Evolutionary conservation across 2,888 invertebrate species (phyloP).

Genomic region (Arge pagana): DNA sequence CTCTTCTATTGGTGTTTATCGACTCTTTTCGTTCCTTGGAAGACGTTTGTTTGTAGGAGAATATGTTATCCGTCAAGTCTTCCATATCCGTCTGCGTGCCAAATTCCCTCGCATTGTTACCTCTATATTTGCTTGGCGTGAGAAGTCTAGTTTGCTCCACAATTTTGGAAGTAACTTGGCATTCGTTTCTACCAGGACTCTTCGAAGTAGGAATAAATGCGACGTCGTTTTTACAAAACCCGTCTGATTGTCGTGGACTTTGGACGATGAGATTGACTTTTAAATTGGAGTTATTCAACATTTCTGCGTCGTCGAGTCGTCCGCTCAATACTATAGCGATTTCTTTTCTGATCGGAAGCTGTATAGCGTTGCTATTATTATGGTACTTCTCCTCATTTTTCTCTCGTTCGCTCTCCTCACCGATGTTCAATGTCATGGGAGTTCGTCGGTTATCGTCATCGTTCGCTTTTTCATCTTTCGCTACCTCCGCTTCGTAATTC

Average conservation of each 20-base stretch:
- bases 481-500: background rate
- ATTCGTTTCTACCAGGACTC: background rate
- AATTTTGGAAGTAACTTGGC: constrained; percentile 26
- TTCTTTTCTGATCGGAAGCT: constrained; percentile 50
- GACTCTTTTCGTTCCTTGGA: constrained; percentile 75
- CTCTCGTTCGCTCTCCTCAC: background rate
- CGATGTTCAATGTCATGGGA: constrained; percentile 7
- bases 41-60: constrained; percentile 60
- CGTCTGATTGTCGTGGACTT: constrained; percentile 35
- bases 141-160: constrained; percentile 61
- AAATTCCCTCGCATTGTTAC: constrained; percentile 64
- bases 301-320: constrained; percentile 47
- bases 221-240: background rate
- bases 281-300: constrained; percentile 42
- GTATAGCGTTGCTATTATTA: constrained; percentile 28
- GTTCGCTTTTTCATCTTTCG: constrained; percentile 4
- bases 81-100: constrained; percentile 73
- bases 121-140: constrained; percentile 65
- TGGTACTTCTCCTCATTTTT: background rate
- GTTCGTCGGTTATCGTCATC: background rate
- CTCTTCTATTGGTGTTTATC: constrained; percentile 63
- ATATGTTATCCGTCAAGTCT: constrained; percentile 51
- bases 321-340: constrained; percentile 52
- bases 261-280: constrained; percentile 49
- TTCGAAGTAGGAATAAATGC: background rate